Percentiles rank a stretch among this genome's conserved stretches.
phyloP scores from a whole-genome alignment of 2,113 vertebrate genomes.

The Phalacrocorax brasilianus region DNA sequence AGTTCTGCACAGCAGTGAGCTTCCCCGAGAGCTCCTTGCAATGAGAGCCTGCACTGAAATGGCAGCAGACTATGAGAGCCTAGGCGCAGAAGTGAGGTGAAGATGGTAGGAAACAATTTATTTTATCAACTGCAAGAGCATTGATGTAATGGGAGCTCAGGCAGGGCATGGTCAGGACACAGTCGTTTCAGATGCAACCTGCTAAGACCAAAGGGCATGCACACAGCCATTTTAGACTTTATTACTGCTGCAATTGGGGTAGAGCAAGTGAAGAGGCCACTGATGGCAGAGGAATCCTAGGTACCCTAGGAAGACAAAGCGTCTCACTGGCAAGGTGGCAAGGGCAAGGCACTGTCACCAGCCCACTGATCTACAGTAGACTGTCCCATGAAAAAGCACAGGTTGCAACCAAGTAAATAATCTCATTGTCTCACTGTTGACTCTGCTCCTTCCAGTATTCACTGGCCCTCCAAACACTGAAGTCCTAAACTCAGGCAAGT shows the following conservation, averaged over 20 bases:
- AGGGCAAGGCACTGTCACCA: neutral
- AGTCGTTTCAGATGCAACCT: neutral
- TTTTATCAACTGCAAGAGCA: neutral
- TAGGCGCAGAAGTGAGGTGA: neutral
- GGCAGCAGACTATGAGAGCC: neutral
- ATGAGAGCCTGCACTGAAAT: neutral
- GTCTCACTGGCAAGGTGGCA: neutral
- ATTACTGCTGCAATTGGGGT: neutral
- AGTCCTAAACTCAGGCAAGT: neutral
- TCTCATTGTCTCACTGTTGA: neutral
- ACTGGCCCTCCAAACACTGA: neutral
- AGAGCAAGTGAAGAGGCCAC: neutral
- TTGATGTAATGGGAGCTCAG: constrained; percentile 5
- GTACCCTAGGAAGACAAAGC: neutral
- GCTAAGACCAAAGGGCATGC: neutral
- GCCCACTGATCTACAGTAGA: neutral
- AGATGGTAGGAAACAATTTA: neutral
- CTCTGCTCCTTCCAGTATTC: neutral
- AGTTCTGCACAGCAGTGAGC: neutral
- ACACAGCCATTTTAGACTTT: neutral
- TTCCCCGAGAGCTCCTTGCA: neutral
- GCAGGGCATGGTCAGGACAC: neutral
- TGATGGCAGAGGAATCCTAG: neutral
- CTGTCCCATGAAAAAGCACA: neutral
- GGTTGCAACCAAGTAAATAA: neutral